A percentile compares a stretch with the other conserved stretches of the same genome.
phyloP scores from a whole-genome alignment of 2,797 vertebrate species.

The Mormyrops boulengeri region DNA sequence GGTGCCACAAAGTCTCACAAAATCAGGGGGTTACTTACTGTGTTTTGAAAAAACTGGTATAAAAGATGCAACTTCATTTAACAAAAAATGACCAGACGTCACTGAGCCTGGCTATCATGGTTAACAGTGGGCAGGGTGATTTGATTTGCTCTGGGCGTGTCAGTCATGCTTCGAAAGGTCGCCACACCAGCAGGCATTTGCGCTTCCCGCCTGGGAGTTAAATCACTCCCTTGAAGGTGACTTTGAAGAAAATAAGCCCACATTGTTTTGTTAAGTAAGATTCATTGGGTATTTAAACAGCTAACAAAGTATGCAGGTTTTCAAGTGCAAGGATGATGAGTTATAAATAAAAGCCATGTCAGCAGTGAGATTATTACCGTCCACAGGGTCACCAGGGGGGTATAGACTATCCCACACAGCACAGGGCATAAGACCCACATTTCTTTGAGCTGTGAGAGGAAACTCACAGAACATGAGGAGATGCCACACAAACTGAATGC shows the following conservation, averaged over 20 bases:
- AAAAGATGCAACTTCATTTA: background rate
- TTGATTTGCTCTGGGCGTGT: background rate
- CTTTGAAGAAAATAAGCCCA: background rate
- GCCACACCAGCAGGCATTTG: background rate
- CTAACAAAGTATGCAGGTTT: background rate
- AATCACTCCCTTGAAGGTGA: background rate
- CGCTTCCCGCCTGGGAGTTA: background rate
- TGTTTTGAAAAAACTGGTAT: background rate
- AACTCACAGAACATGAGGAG: background rate
- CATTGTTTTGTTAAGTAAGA: background rate
- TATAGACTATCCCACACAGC: background rate
- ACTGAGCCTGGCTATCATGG: background rate
- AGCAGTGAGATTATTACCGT: background rate
- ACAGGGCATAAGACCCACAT: background rate
- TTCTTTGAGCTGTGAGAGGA: background rate
- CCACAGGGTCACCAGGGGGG: background rate
- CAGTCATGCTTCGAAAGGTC: background rate
- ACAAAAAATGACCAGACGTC: background rate
- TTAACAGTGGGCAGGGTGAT: background rate
- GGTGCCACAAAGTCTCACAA: background rate
- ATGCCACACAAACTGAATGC: background rate
- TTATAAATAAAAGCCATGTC: background rate
- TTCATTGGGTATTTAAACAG: background rate
- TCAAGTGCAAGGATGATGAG: background rate
- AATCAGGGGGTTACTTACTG: background rate